Conservation (phyloP, 2,113 vertebrate genomes). For the Poeciliopsis turrubarensis region DNA sequence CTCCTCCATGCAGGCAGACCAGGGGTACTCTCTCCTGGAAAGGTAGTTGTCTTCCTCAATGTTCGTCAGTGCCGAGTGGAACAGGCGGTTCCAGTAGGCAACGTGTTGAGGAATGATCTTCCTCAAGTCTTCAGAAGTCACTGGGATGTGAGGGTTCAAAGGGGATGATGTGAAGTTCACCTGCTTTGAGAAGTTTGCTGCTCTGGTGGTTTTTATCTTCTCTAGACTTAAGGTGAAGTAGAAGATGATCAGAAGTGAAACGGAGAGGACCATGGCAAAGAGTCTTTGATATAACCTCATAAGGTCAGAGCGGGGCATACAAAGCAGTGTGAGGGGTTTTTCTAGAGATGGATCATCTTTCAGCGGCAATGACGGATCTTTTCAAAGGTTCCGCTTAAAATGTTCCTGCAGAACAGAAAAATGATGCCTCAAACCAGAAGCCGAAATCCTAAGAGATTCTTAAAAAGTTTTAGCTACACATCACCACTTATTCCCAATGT, state of each 20-base stretch:
- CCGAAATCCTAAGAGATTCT: neutral
- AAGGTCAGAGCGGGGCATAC: conserved; percentile 2
- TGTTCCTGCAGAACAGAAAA: conserved; percentile 14
- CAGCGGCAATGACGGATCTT: neutral
- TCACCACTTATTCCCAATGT: no score
- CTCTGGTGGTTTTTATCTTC: neutral
- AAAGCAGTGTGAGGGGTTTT: neutral
- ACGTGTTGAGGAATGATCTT: conserved; percentile 56
- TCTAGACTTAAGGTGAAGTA: conserved; percentile 46
- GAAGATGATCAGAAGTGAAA: conserved; percentile 55
- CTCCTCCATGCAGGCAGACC: conserved; percentile 54
- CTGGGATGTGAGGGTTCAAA: neutral
- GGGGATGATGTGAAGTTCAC: rapidly evolving
- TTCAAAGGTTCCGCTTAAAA: conserved; percentile 15
- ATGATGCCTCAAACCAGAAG: neutral
- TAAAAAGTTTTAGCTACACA: neutral
- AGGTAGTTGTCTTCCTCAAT: neutral
- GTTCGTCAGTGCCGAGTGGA: conserved; percentile 44
- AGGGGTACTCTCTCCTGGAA: rapidly evolving
- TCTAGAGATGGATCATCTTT: conserved; percentile 20
- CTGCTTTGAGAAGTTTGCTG: neutral
- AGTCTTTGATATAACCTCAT: conserved; percentile 42
- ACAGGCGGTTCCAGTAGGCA: conserved; percentile 78
- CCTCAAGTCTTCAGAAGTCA: conserved; percentile 46
- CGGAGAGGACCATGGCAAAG: conserved; percentile 23